A percentile compares a stretch with the other conserved stretches of the same genome.
phyloP scores from a whole-genome alignment of 2,113 vertebrate species.

The Megalops atlanticus region DNA sequence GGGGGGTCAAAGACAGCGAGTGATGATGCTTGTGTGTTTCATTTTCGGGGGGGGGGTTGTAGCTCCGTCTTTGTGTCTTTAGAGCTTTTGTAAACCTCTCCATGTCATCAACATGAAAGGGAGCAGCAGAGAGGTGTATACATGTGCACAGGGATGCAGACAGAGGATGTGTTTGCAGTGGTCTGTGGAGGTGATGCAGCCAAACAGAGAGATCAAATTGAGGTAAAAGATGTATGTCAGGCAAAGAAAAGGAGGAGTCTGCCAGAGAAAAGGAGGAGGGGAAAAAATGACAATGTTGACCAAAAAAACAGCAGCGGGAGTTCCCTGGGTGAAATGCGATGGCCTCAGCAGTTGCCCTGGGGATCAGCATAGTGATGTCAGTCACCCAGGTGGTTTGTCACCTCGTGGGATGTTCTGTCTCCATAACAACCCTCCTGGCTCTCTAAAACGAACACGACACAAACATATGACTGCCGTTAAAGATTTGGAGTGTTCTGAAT shows the following conservation, averaged over 20 bases:
- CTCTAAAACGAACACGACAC: slow-evolving; percentile 39
- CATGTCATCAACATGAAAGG: no score
- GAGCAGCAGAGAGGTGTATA: no score
- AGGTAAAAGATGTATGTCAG: no score
- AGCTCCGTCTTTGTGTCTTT: background rate
- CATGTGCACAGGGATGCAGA: no score
- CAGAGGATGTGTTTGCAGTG: background rate
- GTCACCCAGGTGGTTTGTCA: slow-evolving; percentile 58
- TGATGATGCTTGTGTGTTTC: slow-evolving; percentile 19
- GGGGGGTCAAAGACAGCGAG: slow-evolving; percentile 17
- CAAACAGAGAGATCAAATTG: no score
- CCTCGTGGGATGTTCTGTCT: slow-evolving; percentile 64
- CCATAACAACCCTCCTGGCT: slow-evolving; percentile 68
- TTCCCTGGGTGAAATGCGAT: background rate
- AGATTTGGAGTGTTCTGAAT: background rate
- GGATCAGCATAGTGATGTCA: slow-evolving; percentile 48
- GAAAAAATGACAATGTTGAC: background rate
- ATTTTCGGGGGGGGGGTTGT: background rate
- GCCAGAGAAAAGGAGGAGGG: background rate
- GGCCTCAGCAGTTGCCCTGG: background rate
- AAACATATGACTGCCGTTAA: slow-evolving; percentile 10
- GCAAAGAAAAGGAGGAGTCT: slow-evolving; percentile 27
- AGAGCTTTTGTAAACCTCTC: no score
- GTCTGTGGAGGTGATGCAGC: no score
- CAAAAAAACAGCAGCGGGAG: background rate